Evolutionary conservation across 1,140 invertebrate genomes (phyloP), one percentile per base, ranked within the genome.

Genomic region (Ostrea denselamellosa): DNA sequence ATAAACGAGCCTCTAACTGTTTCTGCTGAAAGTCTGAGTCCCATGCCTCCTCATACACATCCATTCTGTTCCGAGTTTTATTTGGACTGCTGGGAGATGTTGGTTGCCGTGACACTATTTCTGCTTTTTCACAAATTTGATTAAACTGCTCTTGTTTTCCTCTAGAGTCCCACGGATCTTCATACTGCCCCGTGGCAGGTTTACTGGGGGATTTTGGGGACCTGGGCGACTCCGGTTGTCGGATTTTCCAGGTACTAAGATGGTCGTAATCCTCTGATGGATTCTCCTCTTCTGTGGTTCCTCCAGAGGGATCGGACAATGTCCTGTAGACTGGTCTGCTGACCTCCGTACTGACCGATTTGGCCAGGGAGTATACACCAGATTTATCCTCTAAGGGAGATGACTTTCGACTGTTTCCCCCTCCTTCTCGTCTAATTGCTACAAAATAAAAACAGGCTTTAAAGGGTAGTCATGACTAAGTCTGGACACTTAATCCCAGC

Each of bases 31-130:
- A 56, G 44, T 86, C 84, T 54, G 90, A 89, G 71, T 93, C 92
- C 92, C 92, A 93, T 0, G 92, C 91, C 8, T 92, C 92, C 89
- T 92, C 90, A 83, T 93, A 93, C 7, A 89, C 88, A 82, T 85
- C 85, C 54, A 83, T 53, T 83, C 85, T 53, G 22, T 83, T 77
- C 44, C 56, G 28, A 14, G 51, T 25, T 81, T 86, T 87, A 51
- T 53, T 28, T 19, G 53, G 28, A 85, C 53, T 34, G 58, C n/a
- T 53, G 34, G 84, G 53, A n/a, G 86, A 81, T 28, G 44, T 82
- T 28, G 82, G 54, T 17, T 86, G 53, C 22, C 87, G 87, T 52
- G 58, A 85, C 62, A 65, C 83, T 85, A 58, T 84, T 83, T 87
- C 85, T 62, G 85, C 90, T 53, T 90, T 89, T 28, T 85, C 86